These are phyloP conservation scores for Gymnocypris eckloni DNA, from an alignment of 2,797 vertebrate genomes.

Conservation along the genomic window DNA sequence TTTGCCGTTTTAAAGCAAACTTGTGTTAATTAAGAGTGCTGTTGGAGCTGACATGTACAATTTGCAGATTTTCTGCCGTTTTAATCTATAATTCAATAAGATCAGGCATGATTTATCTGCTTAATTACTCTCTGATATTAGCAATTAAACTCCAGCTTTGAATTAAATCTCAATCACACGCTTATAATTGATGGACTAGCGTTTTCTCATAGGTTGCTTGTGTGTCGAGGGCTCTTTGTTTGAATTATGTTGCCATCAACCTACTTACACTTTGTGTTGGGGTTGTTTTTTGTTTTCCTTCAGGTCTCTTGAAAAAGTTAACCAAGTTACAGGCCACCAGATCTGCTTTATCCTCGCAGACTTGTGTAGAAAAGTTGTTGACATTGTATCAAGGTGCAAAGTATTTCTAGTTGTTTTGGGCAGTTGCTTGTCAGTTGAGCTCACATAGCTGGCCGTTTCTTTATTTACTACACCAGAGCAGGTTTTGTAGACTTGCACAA, in stretches of 20 bases:
- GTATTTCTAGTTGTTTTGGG: neutral
- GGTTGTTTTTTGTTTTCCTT: neutral
- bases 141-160: constrained; percentile 84
- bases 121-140: constrained; percentile 86
- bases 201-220: constrained; percentile 72
- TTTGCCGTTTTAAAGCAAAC: constrained; percentile 69
- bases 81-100: constrained; percentile 84
- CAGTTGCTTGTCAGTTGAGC: neutral
- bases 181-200: constrained; percentile 82
- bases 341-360: neutral
- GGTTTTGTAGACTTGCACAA: neutral
- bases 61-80: constrained; percentile 80
- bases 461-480: neutral
- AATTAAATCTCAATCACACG: constrained; percentile 84
- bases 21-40: constrained; percentile 77
- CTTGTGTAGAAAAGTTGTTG: neutral
- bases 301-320: constrained; percentile 10
- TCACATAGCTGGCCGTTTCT: neutral
- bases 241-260: constrained; percentile 35
- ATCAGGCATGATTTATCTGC: constrained; percentile 84
- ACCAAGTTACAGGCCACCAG: neutral
- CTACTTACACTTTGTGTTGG: constrained; percentile 21
- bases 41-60: constrained; percentile 89
- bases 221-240: constrained; percentile 60
- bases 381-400: neutral